A percentile compares a stretch with the other conserved stretches of the same genome.
Evolutionary conservation across 1,140 invertebrate species (phyloP).

Genomic region (Listronotus oregonensis): DNA sequence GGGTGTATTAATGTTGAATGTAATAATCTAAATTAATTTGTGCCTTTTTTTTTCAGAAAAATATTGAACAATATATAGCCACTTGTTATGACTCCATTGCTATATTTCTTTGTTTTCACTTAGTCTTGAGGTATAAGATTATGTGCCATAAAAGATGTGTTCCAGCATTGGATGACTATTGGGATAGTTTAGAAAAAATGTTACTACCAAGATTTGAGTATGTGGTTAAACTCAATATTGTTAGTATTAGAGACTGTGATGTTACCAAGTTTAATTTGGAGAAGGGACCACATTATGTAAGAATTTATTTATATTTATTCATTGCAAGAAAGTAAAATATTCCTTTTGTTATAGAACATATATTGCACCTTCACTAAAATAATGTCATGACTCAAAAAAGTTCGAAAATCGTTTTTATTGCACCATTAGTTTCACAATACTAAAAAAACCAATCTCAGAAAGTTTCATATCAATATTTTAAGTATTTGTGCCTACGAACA

Average conservation of each 20-base stretch:
- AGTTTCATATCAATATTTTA: no score
- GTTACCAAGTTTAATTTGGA: slow-evolving; percentile 88
- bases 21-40: slow-evolving; percentile 28
- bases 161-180: slow-evolving; percentile 89
- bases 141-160: slow-evolving; percentile 94
- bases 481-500: no score
- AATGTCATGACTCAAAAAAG: no score
- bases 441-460: no score
- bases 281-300: slow-evolving; percentile 97
- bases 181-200: slow-evolving; percentile 75
- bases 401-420: no score
- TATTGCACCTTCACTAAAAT: no score
- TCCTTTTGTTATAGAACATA: no score
- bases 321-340: no score
- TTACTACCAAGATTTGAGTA: slow-evolving; percentile 86
- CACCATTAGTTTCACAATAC: no score
- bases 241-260: slow-evolving; percentile 93
- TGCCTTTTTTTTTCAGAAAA: slow-evolving; percentile 73
- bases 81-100: slow-evolving; percentile 96
- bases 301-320: slow-evolving; percentile 39
- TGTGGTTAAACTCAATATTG: slow-evolving; percentile 89
- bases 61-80: slow-evolving; percentile 85
- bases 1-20: not conserved
- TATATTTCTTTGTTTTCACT: slow-evolving; percentile 92
- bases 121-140: slow-evolving; percentile 89